Percentiles rank a stretch among this genome's conserved stretches.
These are phyloP conservation scores for Rhinopomastus cyanomelas DNA, from an alignment of 2,113 vertebrate genomes.

Conservation along the genomic window DNA sequence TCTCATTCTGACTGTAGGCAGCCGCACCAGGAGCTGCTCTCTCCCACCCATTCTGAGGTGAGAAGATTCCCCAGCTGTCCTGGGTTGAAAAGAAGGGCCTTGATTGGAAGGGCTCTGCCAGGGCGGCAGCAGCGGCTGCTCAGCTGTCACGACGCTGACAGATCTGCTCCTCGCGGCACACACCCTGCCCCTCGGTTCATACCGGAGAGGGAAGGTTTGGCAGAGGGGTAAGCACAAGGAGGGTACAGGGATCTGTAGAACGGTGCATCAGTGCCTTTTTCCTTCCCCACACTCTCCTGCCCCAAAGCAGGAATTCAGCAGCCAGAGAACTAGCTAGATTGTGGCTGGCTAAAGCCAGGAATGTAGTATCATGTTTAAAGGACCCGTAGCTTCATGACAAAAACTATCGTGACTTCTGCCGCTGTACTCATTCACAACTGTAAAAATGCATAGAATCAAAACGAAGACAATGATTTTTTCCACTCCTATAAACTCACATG, in stretches of 20 bases:
- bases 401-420: neutral
- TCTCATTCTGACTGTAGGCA: neutral
- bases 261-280: neutral
- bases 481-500: neutral
- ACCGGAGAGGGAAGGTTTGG: neutral
- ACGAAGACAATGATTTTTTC: neutral
- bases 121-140: no score
- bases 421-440: neutral
- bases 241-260: neutral
- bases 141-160: no score
- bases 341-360: neutral
- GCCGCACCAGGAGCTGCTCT: neutral
- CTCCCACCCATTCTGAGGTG: neutral
- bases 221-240: neutral
- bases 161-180: neutral
- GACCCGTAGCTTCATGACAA: neutral
- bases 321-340: neutral
- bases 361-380: neutral
- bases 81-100: no score
- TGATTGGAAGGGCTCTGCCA: no score
- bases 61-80: constrained; percentile 10
- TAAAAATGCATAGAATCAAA: neutral
- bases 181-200: neutral
- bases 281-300: neutral
- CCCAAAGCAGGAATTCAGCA: neutral